Conservation (phyloP, 2,113 vertebrate species). For the Xiphophorus hellerii region DNA sequence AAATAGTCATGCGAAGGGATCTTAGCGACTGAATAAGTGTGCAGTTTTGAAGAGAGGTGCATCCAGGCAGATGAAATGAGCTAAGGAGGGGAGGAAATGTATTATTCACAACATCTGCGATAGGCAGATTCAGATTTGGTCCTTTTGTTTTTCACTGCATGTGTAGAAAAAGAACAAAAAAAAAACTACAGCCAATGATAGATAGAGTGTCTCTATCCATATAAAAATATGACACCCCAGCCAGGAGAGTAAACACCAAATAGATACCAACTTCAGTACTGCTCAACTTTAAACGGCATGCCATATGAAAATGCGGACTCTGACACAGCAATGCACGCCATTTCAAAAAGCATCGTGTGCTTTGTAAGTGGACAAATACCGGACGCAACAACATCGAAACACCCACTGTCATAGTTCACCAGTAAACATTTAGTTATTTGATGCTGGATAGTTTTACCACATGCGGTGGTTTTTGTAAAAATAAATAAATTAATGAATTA, state of each 20-base stretch:
- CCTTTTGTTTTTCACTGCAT: conserved; percentile 14
- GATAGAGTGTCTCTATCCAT: background rate
- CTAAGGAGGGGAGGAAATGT: conserved; percentile 25
- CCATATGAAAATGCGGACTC: background rate
- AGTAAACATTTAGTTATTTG: conserved; percentile 49
- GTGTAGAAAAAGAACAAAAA: conserved; percentile 6
- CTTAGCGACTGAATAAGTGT: conserved; percentile 28
- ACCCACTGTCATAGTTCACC: conserved; percentile 48
- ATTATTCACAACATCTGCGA: conserved; percentile 52
- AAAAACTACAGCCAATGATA: conserved; percentile 3
- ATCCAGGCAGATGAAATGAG: conserved; percentile 46
- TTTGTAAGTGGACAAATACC: conserved; percentile 43
- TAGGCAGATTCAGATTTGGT: conserved; percentile 18
- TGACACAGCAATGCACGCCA: conserved; percentile 29
- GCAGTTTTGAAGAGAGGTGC: conserved; percentile 37
- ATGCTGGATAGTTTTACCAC: conserved; percentile 46
- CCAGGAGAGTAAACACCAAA: conserved; percentile 22
- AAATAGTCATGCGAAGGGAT: conserved; percentile 49
- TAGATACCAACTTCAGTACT: conserved; percentile 25
- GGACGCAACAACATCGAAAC: conserved; percentile 54
- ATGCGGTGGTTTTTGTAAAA: conserved; percentile 42
- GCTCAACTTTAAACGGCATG: conserved; percentile 15
- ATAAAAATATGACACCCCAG: background rate
- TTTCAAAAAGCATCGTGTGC: conserved; percentile 43
- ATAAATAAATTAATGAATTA: conserved; percentile 1